phyloP scores from a whole-genome alignment of 2,888 invertebrate species.

The Ichneumon xanthorius region DNA sequence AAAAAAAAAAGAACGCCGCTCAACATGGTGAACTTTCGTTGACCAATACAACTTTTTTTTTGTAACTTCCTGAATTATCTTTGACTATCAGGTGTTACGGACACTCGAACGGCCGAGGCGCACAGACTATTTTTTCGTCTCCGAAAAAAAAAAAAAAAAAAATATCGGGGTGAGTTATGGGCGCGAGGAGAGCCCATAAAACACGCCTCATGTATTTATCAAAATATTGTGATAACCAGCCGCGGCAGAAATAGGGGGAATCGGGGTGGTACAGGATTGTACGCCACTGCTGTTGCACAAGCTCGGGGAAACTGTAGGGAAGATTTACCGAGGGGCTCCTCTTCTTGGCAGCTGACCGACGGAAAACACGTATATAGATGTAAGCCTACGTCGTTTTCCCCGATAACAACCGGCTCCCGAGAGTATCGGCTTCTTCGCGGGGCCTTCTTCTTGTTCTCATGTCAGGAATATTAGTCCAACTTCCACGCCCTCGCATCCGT shows the following conservation, averaged over 20 bases:
- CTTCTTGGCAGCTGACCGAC: slow-evolving; percentile 74
- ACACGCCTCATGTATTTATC: slow-evolving; percentile 82
- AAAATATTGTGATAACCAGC: slow-evolving; percentile 83
- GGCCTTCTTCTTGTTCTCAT: slow-evolving; percentile 36
- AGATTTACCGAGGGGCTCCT: slow-evolving; percentile 70
- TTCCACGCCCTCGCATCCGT: neutral
- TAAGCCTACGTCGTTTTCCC: slow-evolving; percentile 62
- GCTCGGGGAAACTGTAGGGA: slow-evolving; percentile 57
- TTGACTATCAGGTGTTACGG: slow-evolving; percentile 52
- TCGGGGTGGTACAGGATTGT: slow-evolving; percentile 34
- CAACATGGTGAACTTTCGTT: too few relatives aligned
- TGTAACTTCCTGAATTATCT: neutral
- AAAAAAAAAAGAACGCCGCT: neutral
- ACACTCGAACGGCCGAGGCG: slow-evolving; percentile 56
- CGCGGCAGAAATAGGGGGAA: slow-evolving; percentile 65
- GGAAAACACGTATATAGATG: slow-evolving; percentile 69
- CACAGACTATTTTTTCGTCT: slow-evolving; percentile 79
- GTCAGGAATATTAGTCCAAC: slow-evolving; percentile 63
- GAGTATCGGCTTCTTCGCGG: slow-evolving; percentile 52
- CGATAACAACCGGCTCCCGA: slow-evolving; percentile 60
- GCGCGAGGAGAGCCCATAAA: slow-evolving; percentile 77
- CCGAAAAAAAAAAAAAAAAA: slow-evolving; percentile 73
- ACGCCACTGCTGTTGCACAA: slow-evolving; percentile 46
- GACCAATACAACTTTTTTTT: neutral
- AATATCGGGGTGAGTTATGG: slow-evolving; percentile 80